These are phyloP conservation scores for Turnix velox DNA, from an alignment of 2,113 vertebrate species.

Conservation along the genomic window DNA sequence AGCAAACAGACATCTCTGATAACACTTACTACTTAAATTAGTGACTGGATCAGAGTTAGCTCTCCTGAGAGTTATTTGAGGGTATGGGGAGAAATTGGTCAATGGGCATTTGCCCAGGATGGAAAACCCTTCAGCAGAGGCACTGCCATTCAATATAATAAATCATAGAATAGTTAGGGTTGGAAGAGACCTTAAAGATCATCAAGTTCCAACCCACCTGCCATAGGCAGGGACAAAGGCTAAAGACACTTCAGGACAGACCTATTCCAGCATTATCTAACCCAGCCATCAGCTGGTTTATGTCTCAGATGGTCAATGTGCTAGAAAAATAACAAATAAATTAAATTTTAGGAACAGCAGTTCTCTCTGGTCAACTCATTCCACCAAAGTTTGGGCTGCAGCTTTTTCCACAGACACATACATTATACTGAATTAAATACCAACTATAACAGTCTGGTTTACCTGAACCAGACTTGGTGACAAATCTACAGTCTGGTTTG, in stretches of 20 bases:
- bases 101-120: not conserved
- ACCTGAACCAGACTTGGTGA: too few species aligned
- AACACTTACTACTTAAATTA: not conserved
- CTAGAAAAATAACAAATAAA: slow-evolving; percentile 28
- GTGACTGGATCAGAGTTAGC: not conserved
- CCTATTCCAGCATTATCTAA: not conserved
- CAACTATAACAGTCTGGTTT: not conserved
- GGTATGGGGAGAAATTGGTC: not conserved
- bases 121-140: not conserved
- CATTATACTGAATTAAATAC: slow-evolving; percentile 3
- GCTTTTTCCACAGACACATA: not conserved
- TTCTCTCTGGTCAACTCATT: not conserved
- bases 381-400: not conserved
- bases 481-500: not conserved
- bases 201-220: too few species aligned
- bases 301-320: slow-evolving; percentile 11
- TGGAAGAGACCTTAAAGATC: too few species aligned
- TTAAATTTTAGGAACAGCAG: not conserved
- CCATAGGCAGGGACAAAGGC: too few species aligned
- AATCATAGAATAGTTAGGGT: too few species aligned
- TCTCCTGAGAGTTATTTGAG: not conserved
- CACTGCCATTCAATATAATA: not conserved
- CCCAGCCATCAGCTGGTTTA: not conserved
- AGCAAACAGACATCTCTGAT: not conserved
- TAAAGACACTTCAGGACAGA: not conserved